Percentiles rank a stretch among this genome's conserved stretches.
These are phyloP conservation scores for Clavelina lepadiformis DNA, from an alignment of 23 tunicate genomes.

Conservation along the genomic window DNA sequence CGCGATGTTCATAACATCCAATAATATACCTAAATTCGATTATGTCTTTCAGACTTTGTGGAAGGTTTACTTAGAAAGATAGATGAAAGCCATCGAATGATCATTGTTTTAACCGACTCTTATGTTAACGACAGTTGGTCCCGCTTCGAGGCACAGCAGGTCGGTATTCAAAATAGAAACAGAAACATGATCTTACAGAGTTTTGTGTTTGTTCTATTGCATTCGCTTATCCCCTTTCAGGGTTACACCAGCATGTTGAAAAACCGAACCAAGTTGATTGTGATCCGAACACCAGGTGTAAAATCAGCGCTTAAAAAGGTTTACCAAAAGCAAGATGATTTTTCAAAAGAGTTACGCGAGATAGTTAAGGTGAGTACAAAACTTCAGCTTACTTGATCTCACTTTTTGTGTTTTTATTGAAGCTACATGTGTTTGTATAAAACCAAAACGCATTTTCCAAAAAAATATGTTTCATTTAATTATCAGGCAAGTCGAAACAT, in stretches of 20 bases:
- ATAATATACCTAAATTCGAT: not conserved
- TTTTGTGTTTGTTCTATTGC: not conserved
- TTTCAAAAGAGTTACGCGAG: constrained; percentile 2
- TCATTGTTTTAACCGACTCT: constrained; percentile 52
- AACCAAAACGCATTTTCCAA: no score
- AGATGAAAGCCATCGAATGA: constrained; percentile 77
- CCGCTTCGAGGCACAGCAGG: constrained; percentile 59
- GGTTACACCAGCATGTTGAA: constrained; percentile 25
- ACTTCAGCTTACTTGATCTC: not conserved
- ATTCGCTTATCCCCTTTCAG: not conserved
- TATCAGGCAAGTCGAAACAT: constrained; percentile 32
- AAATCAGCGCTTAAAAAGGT: constrained; percentile 5
- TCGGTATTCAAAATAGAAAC: constrained; percentile 3
- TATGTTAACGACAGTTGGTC: constrained; percentile 61
- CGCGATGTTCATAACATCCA: no score
- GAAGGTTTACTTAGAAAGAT: constrained; percentile 37
- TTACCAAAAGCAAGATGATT: not conserved
- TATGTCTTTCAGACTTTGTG: constrained; percentile 35
- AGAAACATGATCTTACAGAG: not conserved
- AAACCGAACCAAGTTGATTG: constrained; percentile 27
- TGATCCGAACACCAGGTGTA: constrained; percentile 28
- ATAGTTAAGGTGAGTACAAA: constrained; percentile 10
- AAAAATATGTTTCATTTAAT: no score
- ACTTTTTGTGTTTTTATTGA: not conserved
- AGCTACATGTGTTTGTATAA: not conserved